Base-by-base conservation (phyloP, 2,113 vertebrate species). In the Leptodactylus fuscus region DNA sequence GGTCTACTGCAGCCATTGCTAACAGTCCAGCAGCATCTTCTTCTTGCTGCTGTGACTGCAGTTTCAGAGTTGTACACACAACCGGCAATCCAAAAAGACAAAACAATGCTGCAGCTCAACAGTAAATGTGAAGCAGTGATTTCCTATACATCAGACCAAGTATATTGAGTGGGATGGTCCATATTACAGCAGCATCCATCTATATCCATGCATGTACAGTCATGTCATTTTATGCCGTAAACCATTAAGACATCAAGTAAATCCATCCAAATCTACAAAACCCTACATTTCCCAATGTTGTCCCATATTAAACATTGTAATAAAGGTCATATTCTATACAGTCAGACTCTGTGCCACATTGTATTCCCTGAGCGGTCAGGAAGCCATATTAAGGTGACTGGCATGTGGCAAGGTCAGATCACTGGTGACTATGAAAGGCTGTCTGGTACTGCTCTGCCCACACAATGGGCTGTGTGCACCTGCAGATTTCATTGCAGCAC, bases 341-440 rank as follows among this genome's bases (percentile, higher is more conserved):
- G 18, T 51, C 4, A n/a, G n/a, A n/a, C n/a, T n/a, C n/a, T n/a
- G n/a, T n/a, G n/a, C n/a, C n/a, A n/a, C n/a, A n/a, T n/a, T n/a
- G n/a, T n/a, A n/a, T n/a, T n/a, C n/a, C n/a, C n/a, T n/a, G n/a
- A n/a, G n/a, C n/a, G n/a, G n/a, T n/a, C n/a, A n/a, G n/a, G n/a
- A n/a, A n/a, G n/a, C n/a, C n/a, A n/a, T 44, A 6, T 71, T 46
- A 24, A n/a, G 36, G 27, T 38, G 20, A 24, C 75, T n/a, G 32
- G 75, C 76, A 79, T 41, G 76, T 79, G 76, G 53, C 55, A 60
- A 79, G 77, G 51, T 60, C 77, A 80, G 18, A 24, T 49, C 44
- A 55, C 10, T 58, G 75, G 20, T 58, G 75, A 34, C 7, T 49
- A 41, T 44, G 27, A 51, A 44, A 9, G 12, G 41, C 38, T 46